These are phyloP conservation scores for Drosophila mauritiana DNA, from an alignment of 1,140 invertebrate genomes.

Conservation along the genomic window DNA sequence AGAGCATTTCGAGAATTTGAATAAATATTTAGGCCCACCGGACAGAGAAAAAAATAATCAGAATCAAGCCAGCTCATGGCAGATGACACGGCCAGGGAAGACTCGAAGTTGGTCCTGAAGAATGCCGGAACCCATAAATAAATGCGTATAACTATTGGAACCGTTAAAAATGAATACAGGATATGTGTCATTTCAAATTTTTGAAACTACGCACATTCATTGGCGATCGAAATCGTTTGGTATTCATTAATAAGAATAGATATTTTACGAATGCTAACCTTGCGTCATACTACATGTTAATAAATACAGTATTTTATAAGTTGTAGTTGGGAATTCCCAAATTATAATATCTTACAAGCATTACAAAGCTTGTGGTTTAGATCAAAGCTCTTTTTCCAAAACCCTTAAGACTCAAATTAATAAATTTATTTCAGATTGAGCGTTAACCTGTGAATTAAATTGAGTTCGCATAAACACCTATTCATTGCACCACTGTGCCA, in stretches of 20 bases:
- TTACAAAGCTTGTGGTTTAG: too few relatives aligned
- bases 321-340: neutral
- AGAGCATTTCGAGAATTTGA: slow-evolving; percentile 27
- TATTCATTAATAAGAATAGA: too few relatives aligned
- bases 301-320: too few relatives aligned
- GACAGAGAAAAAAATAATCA: slow-evolving; percentile 25
- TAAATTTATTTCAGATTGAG: too few relatives aligned
- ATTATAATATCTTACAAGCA: neutral
- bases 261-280: too few relatives aligned
- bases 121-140: slow-evolving; percentile 23
- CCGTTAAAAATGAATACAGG: neutral
- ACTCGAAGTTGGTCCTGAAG: neutral
- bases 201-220: too few relatives aligned
- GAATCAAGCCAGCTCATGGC: neutral
- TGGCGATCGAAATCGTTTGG: too few relatives aligned
- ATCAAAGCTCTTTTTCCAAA: too few relatives aligned
- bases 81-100: neutral
- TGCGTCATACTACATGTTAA: too few relatives aligned
- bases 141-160: neutral
- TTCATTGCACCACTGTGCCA: slow-evolving; percentile 29
- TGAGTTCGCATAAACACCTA: too few relatives aligned
- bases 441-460: too few relatives aligned
- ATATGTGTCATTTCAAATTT: slow-evolving; percentile 4
- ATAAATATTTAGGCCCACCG: slow-evolving; percentile 37
- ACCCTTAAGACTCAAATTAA: too few relatives aligned